Evolutionary conservation across 2,113 vertebrate genomes (phyloP).

Genomic region (Thinocorus orbignyianus): DNA sequence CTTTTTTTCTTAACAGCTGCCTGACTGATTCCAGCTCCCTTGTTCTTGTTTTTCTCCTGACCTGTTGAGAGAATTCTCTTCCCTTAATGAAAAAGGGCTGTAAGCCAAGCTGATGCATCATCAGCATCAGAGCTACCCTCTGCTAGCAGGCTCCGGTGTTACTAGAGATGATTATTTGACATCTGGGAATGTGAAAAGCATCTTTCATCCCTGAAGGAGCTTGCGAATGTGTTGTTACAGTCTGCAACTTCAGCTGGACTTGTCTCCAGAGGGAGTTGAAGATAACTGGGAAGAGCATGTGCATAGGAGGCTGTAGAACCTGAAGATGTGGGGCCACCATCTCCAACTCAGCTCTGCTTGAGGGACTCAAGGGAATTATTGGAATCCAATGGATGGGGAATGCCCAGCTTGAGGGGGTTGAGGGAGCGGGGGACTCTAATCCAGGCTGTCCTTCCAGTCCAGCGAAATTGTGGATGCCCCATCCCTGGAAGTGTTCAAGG

Average conservation of each 20-base stretch:
- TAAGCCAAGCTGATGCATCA: background rate
- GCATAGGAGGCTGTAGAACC: background rate
- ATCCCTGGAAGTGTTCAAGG: too few relatives aligned
- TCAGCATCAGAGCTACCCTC: background rate
- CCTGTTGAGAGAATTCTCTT: background rate
- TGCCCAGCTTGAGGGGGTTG: background rate
- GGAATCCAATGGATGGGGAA: background rate
- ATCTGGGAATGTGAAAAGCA: background rate
- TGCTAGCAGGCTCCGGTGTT: background rate
- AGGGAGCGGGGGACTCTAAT: background rate
- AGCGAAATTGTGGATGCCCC: too few relatives aligned
- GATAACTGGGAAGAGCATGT: background rate
- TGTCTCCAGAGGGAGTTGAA: background rate
- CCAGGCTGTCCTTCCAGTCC: background rate
- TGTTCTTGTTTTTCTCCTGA: background rate
- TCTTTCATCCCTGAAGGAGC: background rate
- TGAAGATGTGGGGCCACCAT: background rate
- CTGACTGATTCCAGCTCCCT: background rate
- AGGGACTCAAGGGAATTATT: background rate
- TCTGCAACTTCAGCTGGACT: rapidly evolving
- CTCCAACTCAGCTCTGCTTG: background rate
- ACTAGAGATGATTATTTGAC: background rate
- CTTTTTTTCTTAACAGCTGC: background rate
- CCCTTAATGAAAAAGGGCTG: background rate
- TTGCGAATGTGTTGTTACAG: background rate